phyloP scores from a whole-genome alignment of 1,140 invertebrate genomes.

The Trinorchestia longiramus region DNA sequence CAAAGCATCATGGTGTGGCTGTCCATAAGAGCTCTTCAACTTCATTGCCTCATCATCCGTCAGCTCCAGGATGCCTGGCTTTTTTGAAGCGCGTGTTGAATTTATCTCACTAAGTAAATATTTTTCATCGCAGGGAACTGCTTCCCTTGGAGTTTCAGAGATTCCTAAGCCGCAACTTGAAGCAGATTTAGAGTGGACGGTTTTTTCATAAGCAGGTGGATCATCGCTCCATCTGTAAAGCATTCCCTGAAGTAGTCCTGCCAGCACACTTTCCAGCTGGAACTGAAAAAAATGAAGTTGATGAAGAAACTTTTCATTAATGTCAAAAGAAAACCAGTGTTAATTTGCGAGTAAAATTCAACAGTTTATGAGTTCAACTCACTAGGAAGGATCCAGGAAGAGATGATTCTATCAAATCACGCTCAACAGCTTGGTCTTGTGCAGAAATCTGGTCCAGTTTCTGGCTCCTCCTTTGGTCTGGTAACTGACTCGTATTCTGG shows the following conservation, averaged over 20 bases:
- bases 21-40: neutral
- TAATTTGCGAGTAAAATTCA: neutral
- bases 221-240: slow-evolving; percentile 3
- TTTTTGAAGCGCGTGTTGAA: neutral
- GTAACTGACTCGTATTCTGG: too few species aligned
- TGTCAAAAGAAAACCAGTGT: neutral
- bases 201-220: neutral
- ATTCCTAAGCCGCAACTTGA: neutral
- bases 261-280: neutral
- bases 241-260: neutral
- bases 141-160: neutral
- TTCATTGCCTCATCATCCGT: neutral
- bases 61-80: neutral
- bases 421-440: neutral
- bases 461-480: too few species aligned
- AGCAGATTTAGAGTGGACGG: neutral
- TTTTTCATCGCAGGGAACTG: neutral
- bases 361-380: neutral
- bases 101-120: neutral
- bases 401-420: neutral
- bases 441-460: neutral
- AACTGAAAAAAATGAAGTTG: neutral
- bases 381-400: slow-evolving; percentile 18
- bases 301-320: neutral
- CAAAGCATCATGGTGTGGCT: neutral